These are phyloP conservation scores for Rhea americana DNA, from an alignment of 2,113 vertebrate species.

Conservation along the genomic window DNA sequence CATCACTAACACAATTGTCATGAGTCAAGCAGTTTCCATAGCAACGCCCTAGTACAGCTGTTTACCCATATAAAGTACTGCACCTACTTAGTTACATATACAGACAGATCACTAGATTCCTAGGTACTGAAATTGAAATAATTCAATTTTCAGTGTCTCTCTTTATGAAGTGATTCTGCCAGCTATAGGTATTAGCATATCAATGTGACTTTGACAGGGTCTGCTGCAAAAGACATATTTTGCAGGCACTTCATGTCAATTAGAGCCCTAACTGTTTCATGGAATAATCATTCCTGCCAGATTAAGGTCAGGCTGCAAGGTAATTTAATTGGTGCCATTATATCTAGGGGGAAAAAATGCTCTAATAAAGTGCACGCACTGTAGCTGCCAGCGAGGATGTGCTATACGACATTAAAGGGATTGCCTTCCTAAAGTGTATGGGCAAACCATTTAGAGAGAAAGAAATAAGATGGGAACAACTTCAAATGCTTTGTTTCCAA, in stretches of 20 bases:
- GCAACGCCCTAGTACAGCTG: conserved; percentile 81
- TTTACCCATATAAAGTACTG: conserved; percentile 83
- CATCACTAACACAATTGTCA: conserved; percentile 84
- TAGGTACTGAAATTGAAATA: conserved; percentile 86
- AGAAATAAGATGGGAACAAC: conserved; percentile 52
- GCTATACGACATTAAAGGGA: conserved; percentile 69
- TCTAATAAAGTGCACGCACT: conserved; percentile 81
- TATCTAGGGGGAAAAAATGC: conserved; percentile 77
- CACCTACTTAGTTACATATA: conserved; percentile 84
- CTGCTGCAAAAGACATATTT: conserved; percentile 86
- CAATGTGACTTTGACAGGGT: conserved; percentile 86
- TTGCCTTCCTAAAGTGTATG: conserved; percentile 61
- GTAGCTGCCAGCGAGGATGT: conserved; percentile 75
- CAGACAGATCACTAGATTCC: conserved; percentile 85
- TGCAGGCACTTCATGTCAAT: conserved; percentile 87
- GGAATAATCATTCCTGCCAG: conserved; percentile 87
- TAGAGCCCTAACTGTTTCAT: conserved; percentile 85
- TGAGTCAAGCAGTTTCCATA: conserved; percentile 85
- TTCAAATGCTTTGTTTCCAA: conserved; percentile 62
- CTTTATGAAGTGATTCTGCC: conserved; percentile 85
- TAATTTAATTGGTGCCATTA: conserved; percentile 89
- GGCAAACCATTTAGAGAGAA: conserved; percentile 60
- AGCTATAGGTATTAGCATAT: conserved; percentile 87
- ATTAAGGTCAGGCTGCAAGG: conserved; percentile 85
- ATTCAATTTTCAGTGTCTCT: conserved; percentile 86